Conservation (phyloP, 2,113 vertebrate species). For the Ornithorhynchus anatinus region DNA sequence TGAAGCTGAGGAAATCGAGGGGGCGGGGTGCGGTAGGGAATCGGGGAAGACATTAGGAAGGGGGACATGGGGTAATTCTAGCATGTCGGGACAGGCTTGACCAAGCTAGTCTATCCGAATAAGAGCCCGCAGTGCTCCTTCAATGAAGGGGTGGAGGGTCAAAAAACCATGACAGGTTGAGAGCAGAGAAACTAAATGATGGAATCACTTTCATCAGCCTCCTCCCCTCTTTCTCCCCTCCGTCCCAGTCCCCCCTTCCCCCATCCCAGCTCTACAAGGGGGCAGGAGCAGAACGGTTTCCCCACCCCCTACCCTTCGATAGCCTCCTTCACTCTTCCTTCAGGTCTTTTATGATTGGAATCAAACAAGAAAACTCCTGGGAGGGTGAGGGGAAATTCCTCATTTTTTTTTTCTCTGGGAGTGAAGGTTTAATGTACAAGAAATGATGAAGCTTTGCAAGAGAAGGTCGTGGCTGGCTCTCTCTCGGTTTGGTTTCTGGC, state of each 20-base stretch:
- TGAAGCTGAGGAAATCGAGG: neutral
- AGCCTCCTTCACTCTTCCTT: slow-evolving; percentile 7
- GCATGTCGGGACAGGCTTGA: too few species aligned
- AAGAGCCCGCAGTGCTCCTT: too few species aligned
- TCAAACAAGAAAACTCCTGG: neutral
- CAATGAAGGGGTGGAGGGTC: too few species aligned
- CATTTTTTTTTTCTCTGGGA: neutral
- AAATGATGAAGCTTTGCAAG: neutral
- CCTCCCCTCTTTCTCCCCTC: too few species aligned
- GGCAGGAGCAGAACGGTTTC: neutral
- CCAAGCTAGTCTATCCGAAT: too few species aligned
- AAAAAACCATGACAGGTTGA: too few species aligned
- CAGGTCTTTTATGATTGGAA: neutral
- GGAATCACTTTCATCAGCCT: too few species aligned
- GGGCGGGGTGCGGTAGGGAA: neutral
- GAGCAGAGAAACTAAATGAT: too few species aligned
- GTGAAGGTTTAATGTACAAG: neutral
- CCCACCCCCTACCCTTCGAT: neutral
- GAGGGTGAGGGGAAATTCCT: neutral
- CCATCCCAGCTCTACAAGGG: too few species aligned
- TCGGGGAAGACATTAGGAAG: too few species aligned
- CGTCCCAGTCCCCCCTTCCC: too few species aligned
- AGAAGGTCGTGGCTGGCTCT: neutral
- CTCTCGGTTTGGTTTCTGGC: neutral
- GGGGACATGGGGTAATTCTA: neutral